These are phyloP conservation scores for Tetragonula carbonaria DNA, from an alignment of 2,888 invertebrate species.

Conservation along the genomic window DNA sequence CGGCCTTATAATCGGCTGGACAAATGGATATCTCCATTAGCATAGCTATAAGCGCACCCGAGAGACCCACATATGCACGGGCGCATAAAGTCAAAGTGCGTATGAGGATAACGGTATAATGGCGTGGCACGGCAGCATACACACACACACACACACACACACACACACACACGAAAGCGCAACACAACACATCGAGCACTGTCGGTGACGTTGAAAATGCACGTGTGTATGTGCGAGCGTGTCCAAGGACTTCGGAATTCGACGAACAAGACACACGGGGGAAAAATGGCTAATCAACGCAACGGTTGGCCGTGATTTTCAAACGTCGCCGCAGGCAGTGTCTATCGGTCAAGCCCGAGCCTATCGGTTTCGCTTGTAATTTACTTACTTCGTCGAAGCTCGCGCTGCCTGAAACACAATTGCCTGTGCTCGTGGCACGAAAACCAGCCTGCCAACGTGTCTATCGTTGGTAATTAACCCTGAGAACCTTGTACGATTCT, in stretches of 20 bases:
- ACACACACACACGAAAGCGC: too few relatives aligned
- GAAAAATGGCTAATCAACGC: conserved; percentile 46
- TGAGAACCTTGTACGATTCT: background rate
- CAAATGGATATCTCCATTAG: conserved; percentile 73
- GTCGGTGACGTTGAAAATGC: conserved; percentile 50
- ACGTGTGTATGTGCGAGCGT: conserved; percentile 33
- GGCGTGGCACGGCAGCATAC: conserved; percentile 29
- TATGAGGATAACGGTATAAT: conserved; percentile 73
- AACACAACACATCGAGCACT: background rate
- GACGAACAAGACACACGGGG: background rate
- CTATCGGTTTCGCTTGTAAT: conserved; percentile 24
- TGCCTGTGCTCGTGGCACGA: background rate
- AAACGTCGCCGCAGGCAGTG: conserved; percentile 31
- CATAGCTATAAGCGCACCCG: conserved; percentile 64
- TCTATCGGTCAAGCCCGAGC: conserved; percentile 6
- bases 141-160: too few relatives aligned
- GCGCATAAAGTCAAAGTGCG: conserved; percentile 75
- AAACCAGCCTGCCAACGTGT: background rate
- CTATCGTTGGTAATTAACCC: conserved; percentile 2
- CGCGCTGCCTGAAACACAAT: conserved; percentile 11
- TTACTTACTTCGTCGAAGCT: conserved; percentile 16
- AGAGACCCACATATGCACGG: conserved; percentile 73
- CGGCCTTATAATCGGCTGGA: conserved; percentile 66
- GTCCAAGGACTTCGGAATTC: conserved; percentile 35
- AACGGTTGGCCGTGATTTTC: conserved; percentile 54